A percentile compares a stretch with the other conserved stretches of the same genome.
phyloP scores from a whole-genome alignment of 2,113 vertebrate species.

The Cromileptes altivelis region DNA sequence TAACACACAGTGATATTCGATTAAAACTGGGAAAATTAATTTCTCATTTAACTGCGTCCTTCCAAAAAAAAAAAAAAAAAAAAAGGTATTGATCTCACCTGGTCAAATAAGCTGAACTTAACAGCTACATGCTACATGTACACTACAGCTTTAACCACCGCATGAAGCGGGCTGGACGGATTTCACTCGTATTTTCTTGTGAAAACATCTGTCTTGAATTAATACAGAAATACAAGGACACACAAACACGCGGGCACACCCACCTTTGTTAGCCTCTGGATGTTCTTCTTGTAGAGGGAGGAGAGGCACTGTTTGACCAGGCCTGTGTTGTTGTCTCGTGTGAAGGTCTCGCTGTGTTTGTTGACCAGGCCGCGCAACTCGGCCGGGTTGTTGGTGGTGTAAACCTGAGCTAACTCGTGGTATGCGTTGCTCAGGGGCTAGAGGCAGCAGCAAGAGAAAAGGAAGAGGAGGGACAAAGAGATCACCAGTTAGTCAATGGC shows the following conservation, averaged over 20 bases:
- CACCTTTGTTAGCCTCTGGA: slow-evolving; percentile 99
- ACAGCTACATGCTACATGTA: too few species aligned
- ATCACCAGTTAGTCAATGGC: not conserved
- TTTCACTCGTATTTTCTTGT: not conserved
- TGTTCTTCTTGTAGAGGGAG: slow-evolving; percentile 99
- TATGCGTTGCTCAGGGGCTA: slow-evolving; percentile 99
- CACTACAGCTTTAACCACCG: not conserved
- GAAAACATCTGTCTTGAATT: not conserved
- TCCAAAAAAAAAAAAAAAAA: too few species aligned
- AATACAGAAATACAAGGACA: not conserved
- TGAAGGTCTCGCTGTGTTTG: slow-evolving; percentile 95
- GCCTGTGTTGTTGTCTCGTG: slow-evolving; percentile 96
- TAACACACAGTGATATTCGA: too few species aligned
- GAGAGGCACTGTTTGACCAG: slow-evolving; percentile 98
- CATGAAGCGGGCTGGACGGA: not conserved
- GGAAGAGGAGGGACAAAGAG: not conserved
- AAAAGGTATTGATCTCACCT: not conserved
- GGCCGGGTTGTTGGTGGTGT: slow-evolving; percentile 95
- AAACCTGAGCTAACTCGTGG: slow-evolving; percentile 97
- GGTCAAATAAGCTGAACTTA: not conserved
- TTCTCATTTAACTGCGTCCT: too few species aligned
- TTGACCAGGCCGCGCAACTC: slow-evolving; percentile 94
- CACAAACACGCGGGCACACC: slow-evolving; percentile 15
- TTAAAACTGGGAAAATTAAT: too few species aligned
- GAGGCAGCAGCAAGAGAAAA: not conserved